These are phyloP conservation scores for Heliconius sara DNA, from an alignment of 2,888 invertebrate species.

Conservation along the genomic window DNA sequence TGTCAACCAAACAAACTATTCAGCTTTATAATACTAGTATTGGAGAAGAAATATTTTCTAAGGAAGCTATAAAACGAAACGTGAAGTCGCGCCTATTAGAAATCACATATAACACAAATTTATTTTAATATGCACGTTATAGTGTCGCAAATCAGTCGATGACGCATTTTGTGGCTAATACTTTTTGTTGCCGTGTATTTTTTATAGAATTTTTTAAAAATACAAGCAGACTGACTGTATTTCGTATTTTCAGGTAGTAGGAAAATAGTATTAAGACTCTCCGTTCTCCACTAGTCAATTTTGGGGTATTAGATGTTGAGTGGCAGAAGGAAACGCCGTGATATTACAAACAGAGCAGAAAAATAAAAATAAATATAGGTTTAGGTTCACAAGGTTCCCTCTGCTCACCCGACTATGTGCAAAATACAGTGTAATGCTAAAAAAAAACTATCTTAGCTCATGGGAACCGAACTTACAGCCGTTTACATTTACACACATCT, in stretches of 20 bases:
- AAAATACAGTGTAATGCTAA: neutral
- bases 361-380: neutral
- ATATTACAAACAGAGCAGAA: neutral
- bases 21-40: neutral
- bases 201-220: neutral
- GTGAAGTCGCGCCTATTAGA: neutral
- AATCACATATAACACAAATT: neutral
- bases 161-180: neutral
- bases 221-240: neutral
- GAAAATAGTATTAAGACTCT: too few species aligned
- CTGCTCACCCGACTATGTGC: neutral
- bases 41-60: neutral
- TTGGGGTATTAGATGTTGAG: too few species aligned
- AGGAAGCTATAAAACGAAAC: neutral
- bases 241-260: too few species aligned
- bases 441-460: too few species aligned
- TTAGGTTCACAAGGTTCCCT: neutral
- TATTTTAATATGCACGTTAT: neutral
- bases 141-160: neutral
- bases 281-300: too few species aligned
- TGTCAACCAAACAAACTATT: neutral
- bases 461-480: too few species aligned
- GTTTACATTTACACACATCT: too few species aligned
- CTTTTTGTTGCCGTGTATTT: neutral
- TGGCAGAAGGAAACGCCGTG: neutral